A percentile compares a stretch with the other conserved stretches of the same genome.
Conservation (phyloP, 2,888 invertebrate genomes). For the Gnatocerus cornutus region DNA sequence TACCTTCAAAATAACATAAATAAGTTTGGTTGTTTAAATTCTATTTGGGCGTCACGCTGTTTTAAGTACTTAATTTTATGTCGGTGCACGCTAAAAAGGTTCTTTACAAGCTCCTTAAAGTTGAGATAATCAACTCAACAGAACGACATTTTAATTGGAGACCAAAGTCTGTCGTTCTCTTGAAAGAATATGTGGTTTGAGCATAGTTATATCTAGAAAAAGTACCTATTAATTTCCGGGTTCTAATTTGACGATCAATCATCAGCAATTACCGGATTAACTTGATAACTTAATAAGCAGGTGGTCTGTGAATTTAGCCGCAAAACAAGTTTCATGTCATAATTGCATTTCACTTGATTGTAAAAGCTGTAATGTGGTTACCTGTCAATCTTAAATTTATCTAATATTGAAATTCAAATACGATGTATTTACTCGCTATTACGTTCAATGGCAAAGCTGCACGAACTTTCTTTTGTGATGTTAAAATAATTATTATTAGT, state of each 20-base stretch:
- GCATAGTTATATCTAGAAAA: not conserved
- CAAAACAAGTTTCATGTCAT: conserved; percentile 6
- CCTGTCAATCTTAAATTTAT: too few species aligned
- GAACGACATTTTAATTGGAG: conserved; percentile 1
- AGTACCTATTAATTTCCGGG: conserved; percentile 17
- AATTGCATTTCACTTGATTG: not conserved
- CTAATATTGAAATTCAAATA: too few species aligned
- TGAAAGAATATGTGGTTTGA: too few species aligned
- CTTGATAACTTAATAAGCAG: conserved; percentile 42
- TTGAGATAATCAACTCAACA: conserved; percentile 39
- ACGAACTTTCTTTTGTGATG: too few species aligned
- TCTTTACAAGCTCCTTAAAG: conserved; percentile 43
- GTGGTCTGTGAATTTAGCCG: conserved; percentile 25
- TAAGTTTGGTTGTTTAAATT: conserved; percentile 61
- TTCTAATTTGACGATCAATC: conserved; percentile 37
- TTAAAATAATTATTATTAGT: too few species aligned
- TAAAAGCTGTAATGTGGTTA: too few species aligned
- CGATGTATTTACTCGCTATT: too few species aligned
- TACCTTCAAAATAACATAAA: conserved; percentile 58
- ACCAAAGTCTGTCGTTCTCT: too few species aligned
- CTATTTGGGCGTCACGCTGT: conserved; percentile 60
- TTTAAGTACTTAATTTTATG: conserved; percentile 56
- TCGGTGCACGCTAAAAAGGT: conserved; percentile 29
- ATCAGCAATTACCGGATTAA: conserved; percentile 32
- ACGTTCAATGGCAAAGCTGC: too few species aligned